A percentile compares a stretch with the other conserved stretches of the same genome.
These are phyloP conservation scores for Xerus rutilus DNA, from an alignment of 2,797 vertebrate species.

Conservation along the genomic window DNA sequence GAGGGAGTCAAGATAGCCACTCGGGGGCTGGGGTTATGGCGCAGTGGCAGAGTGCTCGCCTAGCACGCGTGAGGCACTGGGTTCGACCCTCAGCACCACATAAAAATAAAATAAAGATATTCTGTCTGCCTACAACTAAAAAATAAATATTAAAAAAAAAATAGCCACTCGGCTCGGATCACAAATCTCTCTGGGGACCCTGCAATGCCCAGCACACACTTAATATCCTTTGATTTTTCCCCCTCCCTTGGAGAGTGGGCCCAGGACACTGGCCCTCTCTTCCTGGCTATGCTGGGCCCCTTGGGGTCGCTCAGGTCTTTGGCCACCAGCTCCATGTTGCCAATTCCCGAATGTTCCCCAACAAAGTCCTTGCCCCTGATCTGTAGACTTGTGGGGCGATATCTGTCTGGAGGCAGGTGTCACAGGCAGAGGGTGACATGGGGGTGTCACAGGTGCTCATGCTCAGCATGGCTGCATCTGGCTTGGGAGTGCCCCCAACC, in stretches of 20 bases:
- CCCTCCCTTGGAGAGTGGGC: background rate
- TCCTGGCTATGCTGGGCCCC: background rate
- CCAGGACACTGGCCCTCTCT: background rate
- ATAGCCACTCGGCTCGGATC: background rate
- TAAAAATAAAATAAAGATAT: no score
- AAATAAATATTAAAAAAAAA: no score
- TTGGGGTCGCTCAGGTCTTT: background rate
- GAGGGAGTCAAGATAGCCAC: background rate
- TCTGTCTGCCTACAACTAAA: no score
- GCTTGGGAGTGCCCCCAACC: no score
- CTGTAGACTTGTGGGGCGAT: background rate
- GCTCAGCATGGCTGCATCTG: no score
- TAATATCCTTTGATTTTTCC: background rate
- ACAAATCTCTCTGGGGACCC: background rate
- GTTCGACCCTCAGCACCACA: no score
- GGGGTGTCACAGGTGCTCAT: no score
- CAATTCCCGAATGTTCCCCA: background rate
- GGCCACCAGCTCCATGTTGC: background rate
- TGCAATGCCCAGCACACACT: rapidly evolving
- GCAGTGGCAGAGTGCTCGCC: no score
- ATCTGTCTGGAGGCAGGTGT: background rate
- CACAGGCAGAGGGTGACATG: no score
- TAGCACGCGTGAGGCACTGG: no score
- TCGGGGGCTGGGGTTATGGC: no score
- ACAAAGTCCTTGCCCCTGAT: background rate